Percentiles rank a stretch among this genome's conserved stretches.
Evolutionary conservation across 2,797 vertebrate genomes (phyloP).

Genomic region (Alosa sapidissima): DNA sequence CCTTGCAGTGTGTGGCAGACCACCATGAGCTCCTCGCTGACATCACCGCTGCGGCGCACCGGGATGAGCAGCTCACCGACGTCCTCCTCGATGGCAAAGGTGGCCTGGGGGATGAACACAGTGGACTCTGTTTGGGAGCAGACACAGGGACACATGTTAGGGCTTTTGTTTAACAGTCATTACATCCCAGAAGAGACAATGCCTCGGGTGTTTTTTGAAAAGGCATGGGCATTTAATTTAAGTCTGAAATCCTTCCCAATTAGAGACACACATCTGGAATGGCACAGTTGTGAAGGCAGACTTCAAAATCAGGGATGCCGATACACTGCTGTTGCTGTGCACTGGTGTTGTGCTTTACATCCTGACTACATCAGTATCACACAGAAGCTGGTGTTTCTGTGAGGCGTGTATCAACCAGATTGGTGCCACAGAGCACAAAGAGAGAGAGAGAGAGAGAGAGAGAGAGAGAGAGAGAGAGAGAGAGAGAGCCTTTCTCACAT

Average conservation of each 20-base stretch:
- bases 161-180: not conserved
- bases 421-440: not conserved
- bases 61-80: constrained; percentile 88
- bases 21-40: constrained; percentile 91
- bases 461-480: not conserved
- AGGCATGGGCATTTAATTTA: not conserved
- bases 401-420: not conserved
- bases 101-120: constrained; percentile 85
- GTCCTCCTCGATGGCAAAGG: constrained; percentile 83
- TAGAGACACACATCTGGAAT: not conserved
- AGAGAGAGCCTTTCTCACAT: not conserved
- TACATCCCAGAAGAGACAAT: not conserved
- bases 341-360: not conserved
- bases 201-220: not conserved
- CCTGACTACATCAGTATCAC: not conserved
- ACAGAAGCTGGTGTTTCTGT: constrained; percentile 31
- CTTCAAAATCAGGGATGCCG: constrained; percentile 10
- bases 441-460: not conserved
- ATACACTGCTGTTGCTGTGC: not conserved
- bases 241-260: not conserved
- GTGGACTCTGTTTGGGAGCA: constrained; percentile 76
- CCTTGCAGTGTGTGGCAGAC: constrained; percentile 92
- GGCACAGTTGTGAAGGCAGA: not conserved
- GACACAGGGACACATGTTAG: not conserved
- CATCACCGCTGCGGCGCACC: constrained; percentile 86